A percentile compares a stretch with the other conserved stretches of the same genome.
Conservation (phyloP, 2,797 vertebrate genomes). For the Sarcoramphus papa region DNA sequence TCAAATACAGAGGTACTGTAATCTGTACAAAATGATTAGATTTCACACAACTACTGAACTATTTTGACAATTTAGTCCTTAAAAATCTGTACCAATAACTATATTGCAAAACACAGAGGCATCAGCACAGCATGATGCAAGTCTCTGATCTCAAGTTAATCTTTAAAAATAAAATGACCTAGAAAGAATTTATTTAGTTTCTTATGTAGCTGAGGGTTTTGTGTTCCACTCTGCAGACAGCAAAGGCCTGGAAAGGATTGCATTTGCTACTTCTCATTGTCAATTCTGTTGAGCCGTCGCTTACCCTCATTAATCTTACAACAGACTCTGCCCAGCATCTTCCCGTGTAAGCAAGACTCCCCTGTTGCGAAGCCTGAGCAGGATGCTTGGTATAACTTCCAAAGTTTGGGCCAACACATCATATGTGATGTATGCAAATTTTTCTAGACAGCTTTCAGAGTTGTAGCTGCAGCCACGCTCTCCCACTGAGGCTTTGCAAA, state of each 20-base stretch:
- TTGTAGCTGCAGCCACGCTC: background rate
- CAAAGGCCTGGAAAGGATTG: constrained; percentile 5
- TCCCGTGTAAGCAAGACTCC: background rate
- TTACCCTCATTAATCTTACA: constrained; percentile 38
- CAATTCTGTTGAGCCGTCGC: background rate
- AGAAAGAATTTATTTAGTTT: constrained; percentile 47
- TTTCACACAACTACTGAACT: constrained; percentile 32
- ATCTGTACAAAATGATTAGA: constrained; percentile 62
- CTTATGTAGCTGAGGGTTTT: constrained; percentile 33
- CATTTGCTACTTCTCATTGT: background rate
- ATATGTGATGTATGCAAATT: fast-evolving
- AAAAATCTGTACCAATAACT: constrained; percentile 48
- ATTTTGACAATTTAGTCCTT: constrained; percentile 58
- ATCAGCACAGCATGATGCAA: constrained; percentile 25
- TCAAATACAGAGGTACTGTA: constrained; percentile 46
- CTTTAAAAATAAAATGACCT: constrained; percentile 62
- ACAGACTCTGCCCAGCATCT: constrained; percentile 1
- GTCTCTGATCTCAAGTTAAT: constrained; percentile 57
- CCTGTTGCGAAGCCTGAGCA: background rate
- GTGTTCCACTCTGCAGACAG: background rate
- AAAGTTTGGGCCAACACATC: background rate
- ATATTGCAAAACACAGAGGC: constrained; percentile 47
- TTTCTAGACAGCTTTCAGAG: background rate
- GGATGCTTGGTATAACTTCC: background rate
- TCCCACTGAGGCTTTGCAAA: background rate